Evolutionary conservation across 1,140 invertebrate species (phyloP).

Genomic region (Akabosia matsudoensis): DNA sequence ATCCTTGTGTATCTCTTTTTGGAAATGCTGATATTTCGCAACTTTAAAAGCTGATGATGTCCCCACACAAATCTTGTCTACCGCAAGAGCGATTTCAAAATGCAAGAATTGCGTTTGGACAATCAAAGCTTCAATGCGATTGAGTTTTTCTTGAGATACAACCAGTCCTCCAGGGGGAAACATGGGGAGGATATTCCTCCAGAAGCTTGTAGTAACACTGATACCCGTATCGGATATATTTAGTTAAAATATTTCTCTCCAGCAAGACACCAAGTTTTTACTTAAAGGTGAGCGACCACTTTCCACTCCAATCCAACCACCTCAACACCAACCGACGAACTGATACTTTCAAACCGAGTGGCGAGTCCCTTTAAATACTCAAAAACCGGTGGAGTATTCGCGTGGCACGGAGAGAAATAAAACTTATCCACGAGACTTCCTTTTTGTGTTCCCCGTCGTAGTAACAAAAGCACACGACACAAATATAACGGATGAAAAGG

Average conservation of each 20-base stretch:
- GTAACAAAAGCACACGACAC: conserved; percentile 2
- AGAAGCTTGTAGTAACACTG: background rate
- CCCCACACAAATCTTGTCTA: conserved; percentile 51
- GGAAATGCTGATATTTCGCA: conserved; percentile 8
- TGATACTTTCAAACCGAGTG: background rate
- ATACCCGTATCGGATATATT: background rate
- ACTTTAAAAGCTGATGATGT: conserved; percentile 47
- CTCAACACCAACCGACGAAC: background rate
- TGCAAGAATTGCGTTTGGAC: conserved; percentile 53
- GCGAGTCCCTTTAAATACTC: conserved; percentile 9
- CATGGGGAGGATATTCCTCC: too few relatives aligned
- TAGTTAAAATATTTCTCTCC: background rate
- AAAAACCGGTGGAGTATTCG: background rate
- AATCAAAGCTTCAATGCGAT: conserved; percentile 50
- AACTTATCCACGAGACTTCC: background rate
- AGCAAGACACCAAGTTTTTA: background rate
- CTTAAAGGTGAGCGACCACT: background rate
- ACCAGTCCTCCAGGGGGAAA: too few relatives aligned
- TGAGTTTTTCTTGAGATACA: background rate
- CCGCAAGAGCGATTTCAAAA: conserved; percentile 19
- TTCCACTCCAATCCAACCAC: background rate
- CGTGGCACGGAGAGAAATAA: background rate
- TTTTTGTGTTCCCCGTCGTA: too few relatives aligned
- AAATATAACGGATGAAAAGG: background rate
- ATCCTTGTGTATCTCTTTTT: too few relatives aligned